Evolutionary conservation across 2,888 invertebrate species (phyloP).

Genomic region (Scrobipalpa costella): DNA sequence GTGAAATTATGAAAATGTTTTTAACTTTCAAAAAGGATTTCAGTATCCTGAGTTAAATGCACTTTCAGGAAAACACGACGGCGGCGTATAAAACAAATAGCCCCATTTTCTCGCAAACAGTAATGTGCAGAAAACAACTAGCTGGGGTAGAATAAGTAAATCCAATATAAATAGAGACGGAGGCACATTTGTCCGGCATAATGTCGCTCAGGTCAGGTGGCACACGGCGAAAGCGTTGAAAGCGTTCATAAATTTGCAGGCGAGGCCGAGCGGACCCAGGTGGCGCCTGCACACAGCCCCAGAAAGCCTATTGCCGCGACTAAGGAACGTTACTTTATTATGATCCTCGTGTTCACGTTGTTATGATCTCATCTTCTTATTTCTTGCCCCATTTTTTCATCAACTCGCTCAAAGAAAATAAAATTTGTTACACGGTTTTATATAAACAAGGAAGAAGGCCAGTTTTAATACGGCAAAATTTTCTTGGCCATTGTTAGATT

Average conservation of each 20-base stretch:
- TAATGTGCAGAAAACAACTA: slow-evolving; percentile 18
- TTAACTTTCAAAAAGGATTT: neutral
- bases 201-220: slow-evolving; percentile 77
- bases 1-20: neutral
- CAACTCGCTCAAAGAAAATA: neutral
- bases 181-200: slow-evolving; percentile 69
- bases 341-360: slow-evolving; percentile 40
- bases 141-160: slow-evolving; percentile 51
- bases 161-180: slow-evolving; percentile 66
- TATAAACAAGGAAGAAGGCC: too few relatives aligned
- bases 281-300: slow-evolving; percentile 56
- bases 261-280: slow-evolving; percentile 66
- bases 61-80: slow-evolving; percentile 9
- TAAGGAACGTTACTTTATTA: slow-evolving; percentile 47
- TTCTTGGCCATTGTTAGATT: neutral
- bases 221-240: slow-evolving; percentile 75
- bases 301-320: slow-evolving; percentile 55
- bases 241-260: slow-evolving; percentile 76
- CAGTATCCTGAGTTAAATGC: neutral
- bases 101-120: slow-evolving; percentile 6
- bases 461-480: neutral
- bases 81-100: slow-evolving; percentile 13
- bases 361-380: slow-evolving; percentile 32
- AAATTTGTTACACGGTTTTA: neutral
- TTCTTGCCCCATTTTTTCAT: slow-evolving; percentile 22